Percentiles rank a stretch among this genome's conserved stretches.
Conservation (phyloP, 2,888 invertebrate genomes). For the Caenorhabditis afra region DNA sequence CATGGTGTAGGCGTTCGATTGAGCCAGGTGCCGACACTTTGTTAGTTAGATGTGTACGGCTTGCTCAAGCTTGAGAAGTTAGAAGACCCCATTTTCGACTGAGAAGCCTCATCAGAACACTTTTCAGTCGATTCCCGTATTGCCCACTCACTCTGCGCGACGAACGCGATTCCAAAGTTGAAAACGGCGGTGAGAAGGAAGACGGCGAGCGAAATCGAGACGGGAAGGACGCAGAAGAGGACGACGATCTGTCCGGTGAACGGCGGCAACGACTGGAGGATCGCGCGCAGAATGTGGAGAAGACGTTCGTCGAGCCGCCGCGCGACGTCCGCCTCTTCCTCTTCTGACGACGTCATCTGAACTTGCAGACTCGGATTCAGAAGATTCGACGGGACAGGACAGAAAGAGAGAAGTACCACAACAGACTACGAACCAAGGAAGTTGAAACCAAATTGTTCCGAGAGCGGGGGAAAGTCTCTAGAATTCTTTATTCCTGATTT, state of each 20-base stretch:
- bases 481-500: background rate
- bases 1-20: no score
- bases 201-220: conserved; percentile 36
- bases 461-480: background rate
- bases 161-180: conserved; percentile 45
- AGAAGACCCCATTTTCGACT: no score
- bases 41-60: no score
- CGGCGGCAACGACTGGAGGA: conserved; percentile 9
- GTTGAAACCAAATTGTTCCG: background rate
- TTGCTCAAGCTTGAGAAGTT: no score
- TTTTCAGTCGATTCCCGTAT: no score
- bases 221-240: conserved; percentile 38
- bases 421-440: no score
- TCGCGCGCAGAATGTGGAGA: no score
- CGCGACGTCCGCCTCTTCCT: conserved; percentile 39
- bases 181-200: conserved; percentile 40
- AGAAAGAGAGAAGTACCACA: no score
- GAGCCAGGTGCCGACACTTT: no score
- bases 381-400: no score
- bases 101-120: no score
- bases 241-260: conserved; percentile 44
- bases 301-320: background rate
- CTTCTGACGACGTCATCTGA: conserved; percentile 41
- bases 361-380: no score
- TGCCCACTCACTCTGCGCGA: conserved; percentile 38